Evolutionary conservation across 2,113 vertebrate species (phyloP).

Genomic region (Corynorhinus townsendii): DNA sequence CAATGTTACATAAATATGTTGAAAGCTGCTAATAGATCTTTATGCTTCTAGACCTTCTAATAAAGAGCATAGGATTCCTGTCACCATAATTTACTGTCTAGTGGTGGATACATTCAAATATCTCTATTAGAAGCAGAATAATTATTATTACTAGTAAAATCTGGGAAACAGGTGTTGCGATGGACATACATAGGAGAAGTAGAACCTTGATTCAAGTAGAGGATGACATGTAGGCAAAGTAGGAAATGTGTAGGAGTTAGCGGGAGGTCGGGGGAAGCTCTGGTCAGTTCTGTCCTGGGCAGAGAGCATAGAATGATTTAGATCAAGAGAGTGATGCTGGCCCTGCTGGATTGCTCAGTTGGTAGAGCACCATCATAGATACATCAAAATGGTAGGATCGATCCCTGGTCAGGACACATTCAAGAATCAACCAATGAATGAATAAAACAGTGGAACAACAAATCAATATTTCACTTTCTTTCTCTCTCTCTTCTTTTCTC

Average conservation of each 20-base stretch:
- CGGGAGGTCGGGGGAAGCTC: fast-evolving
- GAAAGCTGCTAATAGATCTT: neutral
- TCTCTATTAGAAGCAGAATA: neutral
- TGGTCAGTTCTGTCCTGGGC: fast-evolving
- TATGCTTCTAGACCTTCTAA: neutral
- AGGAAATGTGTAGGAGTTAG: neutral
- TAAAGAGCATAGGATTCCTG: neutral
- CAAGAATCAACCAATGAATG: neutral
- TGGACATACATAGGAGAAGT: neutral
- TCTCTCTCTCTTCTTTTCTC: too few species aligned
- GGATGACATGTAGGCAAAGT: neutral
- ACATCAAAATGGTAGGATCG: neutral
- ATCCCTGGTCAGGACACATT: neutral
- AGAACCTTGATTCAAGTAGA: neutral
- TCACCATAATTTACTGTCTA: neutral
- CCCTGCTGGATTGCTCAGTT: neutral
- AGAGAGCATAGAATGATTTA: neutral
- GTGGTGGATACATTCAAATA: neutral
- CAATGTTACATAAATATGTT: neutral
- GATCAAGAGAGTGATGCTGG: neutral
- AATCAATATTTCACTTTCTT: neutral
- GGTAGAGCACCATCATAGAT: neutral
- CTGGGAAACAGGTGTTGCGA: neutral
- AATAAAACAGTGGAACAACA: neutral
- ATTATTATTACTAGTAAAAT: neutral